Evolutionary conservation across 1,140 invertebrate genomes (phyloP).

Genomic region (Antheraea mylitta): DNA sequence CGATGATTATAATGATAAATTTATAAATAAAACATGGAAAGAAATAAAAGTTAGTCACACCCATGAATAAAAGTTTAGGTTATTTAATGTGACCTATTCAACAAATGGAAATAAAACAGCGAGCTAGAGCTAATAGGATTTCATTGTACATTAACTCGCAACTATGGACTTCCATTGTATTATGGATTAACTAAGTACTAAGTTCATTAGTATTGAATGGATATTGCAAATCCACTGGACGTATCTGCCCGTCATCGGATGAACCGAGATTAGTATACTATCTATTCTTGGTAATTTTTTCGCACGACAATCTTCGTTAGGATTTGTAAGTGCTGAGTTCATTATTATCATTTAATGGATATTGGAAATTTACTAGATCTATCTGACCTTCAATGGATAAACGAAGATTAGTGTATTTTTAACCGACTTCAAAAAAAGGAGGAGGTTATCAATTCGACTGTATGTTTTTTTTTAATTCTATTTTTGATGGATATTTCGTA

Average conservation of each 20-base stretch:
- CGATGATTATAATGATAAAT: neutral
- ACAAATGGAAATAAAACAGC: neutral
- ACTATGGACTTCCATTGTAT: neutral
- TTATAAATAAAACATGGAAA: neutral
- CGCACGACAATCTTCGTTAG: too few relatives aligned
- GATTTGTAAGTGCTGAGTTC: too few relatives aligned
- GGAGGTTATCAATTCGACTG: too few relatives aligned
- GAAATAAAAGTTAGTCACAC: neutral
- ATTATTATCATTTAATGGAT: neutral
- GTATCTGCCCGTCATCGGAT: neutral
- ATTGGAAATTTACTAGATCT: neutral
- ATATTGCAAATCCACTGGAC: neutral
- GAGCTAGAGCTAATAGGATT: constrained; percentile 1
- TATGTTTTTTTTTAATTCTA: too few relatives aligned
- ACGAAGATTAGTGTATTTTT: neutral
- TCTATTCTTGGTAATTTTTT: too few relatives aligned
- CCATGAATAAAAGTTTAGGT: neutral
- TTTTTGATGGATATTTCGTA: too few relatives aligned
- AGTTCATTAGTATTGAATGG: neutral
- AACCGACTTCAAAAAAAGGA: too few relatives aligned
- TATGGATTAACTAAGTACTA: neutral
- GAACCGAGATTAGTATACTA: neutral
- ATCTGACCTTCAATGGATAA: neutral
- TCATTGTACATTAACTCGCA: neutral
- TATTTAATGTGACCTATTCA: neutral